phyloP scores from a whole-genome alignment of 2,797 vertebrate genomes.

The Mormyrops boulengeri region DNA sequence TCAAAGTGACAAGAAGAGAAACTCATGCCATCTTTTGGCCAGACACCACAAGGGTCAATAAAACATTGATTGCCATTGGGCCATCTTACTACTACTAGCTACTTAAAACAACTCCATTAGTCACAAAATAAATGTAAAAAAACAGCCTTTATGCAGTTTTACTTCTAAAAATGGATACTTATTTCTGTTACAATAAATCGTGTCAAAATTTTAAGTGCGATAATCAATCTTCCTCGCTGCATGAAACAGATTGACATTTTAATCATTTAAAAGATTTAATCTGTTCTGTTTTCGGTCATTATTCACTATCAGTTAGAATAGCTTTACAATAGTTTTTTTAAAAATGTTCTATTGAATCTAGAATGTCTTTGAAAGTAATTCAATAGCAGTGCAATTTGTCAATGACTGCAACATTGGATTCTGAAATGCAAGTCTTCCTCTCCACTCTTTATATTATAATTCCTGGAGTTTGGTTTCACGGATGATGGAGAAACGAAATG shows the following conservation, averaged over 20 bases:
- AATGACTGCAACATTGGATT: neutral
- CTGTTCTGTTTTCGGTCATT: constrained; percentile 6
- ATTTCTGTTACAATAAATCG: neutral
- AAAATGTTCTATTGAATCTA: neutral
- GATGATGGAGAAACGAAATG: neutral
- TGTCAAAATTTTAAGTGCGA: neutral
- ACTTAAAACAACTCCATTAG: neutral
- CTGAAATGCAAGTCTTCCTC: neutral
- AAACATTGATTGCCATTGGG: neutral
- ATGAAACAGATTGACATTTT: constrained; percentile 2
- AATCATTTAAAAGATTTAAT: constrained; percentile 15
- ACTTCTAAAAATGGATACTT: neutral
- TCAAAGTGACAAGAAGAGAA: neutral
- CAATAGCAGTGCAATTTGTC: neutral
- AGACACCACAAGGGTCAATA: neutral
- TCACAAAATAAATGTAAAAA: neutral
- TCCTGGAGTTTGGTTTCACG: neutral
- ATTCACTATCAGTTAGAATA: constrained; percentile 4
- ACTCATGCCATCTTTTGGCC: neutral
- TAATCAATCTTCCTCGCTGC: constrained; percentile 10
- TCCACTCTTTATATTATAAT: neutral
- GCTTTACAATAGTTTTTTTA: constrained; percentile 2
- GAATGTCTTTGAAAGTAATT: constrained; percentile 3
- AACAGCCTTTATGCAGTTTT: neutral
- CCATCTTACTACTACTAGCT: neutral